A percentile compares a stretch with the other conserved stretches of the same genome.
phyloP scores from a whole-genome alignment of 1,140 invertebrate genomes.

The Brachionus rotundiformis region DNA sequence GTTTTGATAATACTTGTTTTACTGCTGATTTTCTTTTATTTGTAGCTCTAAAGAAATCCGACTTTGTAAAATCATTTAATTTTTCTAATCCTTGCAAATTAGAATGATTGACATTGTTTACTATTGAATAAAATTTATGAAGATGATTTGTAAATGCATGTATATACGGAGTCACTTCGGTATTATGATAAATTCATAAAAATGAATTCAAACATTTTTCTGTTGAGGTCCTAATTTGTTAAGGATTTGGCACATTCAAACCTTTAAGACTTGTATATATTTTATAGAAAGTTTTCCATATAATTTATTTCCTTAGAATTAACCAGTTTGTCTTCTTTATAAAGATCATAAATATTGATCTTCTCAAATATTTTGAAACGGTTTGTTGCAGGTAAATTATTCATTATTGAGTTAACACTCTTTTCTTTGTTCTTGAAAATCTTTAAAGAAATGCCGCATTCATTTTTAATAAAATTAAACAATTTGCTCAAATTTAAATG shows the following conservation, averaged over 20 bases:
- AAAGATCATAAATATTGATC: neutral
- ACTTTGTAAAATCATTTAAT: conserved; percentile 1
- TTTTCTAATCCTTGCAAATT: neutral
- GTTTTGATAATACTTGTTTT: neutral
- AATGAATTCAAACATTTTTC: neutral
- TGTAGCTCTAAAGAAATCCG: neutral
- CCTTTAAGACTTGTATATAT: neutral
- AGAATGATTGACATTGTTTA: neutral
- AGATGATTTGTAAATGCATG: neutral
- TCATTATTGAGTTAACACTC: conserved; percentile 1
- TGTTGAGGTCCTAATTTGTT: neutral
- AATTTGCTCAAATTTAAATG: neutral
- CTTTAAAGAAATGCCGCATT: neutral
- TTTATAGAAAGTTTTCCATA: neutral
- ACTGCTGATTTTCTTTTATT: neutral
- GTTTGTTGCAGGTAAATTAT: neutral
- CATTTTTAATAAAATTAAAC: neutral
- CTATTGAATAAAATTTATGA: neutral
- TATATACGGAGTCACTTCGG: neutral
- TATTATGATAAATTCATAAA: neutral
- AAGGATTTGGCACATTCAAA: neutral
- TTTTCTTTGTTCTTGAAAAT: neutral
- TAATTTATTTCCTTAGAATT: conserved; percentile 3
- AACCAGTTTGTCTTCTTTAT: neutral
- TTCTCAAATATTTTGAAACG: neutral